Percentiles rank a stretch among this genome's conserved stretches.
These are phyloP conservation scores for Nycticorax nycticorax DNA, from an alignment of 2,113 vertebrate genomes.

Conservation along the genomic window DNA sequence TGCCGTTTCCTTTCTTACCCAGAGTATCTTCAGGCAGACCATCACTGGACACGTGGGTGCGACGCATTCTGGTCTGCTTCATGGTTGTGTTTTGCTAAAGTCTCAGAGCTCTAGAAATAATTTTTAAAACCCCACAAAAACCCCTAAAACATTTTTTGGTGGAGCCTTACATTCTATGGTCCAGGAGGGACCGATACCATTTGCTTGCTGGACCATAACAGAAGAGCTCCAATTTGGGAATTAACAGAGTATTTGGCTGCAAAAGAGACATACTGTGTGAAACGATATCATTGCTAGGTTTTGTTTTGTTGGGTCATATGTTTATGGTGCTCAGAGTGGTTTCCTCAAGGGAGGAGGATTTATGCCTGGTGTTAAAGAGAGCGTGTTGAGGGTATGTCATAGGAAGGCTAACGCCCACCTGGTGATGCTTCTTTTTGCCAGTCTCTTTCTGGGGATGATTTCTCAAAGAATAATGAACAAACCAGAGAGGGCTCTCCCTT, in stretches of 20 bases:
- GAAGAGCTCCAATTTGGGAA: background rate
- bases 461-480: background rate
- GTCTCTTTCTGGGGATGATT: background rate
- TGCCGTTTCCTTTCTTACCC: background rate
- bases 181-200: background rate
- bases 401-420: background rate
- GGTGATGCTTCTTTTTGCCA: background rate
- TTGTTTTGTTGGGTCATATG: background rate
- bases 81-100: background rate
- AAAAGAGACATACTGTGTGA: background rate
- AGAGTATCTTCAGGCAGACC: background rate
- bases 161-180: background rate
- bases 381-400: background rate
- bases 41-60: accelerated
- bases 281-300: background rate
- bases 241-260: background rate
- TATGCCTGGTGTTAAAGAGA: background rate
- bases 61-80: background rate
- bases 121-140: no score
- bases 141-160: background rate
- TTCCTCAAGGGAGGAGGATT: background rate
- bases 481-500: background rate
- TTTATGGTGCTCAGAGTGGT: background rate
- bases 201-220: background rate
- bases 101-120: background rate